Conservation (phyloP, 2,113 vertebrate species). For the Bos indicus region DNA sequence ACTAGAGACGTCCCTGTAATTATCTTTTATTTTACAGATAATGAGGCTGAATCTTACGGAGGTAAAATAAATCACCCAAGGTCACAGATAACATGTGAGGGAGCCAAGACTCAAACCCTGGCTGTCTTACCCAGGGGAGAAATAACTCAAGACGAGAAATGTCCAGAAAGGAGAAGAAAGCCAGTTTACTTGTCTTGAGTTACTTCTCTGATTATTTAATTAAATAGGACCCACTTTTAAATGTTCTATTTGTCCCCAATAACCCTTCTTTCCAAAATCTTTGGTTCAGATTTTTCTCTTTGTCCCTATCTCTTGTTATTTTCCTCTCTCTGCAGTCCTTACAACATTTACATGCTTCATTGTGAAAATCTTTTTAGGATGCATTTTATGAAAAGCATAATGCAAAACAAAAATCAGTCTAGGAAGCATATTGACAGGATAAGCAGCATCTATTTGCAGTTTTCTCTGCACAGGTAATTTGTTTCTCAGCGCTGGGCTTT, state of each 20-base stretch:
- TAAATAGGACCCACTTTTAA: not conserved
- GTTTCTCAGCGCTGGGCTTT: not conserved
- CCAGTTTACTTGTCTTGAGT: not conserved
- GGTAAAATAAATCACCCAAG: not conserved
- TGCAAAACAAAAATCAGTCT: conserved; percentile 36
- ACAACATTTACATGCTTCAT: not conserved
- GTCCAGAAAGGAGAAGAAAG: not conserved
- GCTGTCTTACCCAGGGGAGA: not conserved
- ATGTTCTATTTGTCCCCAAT: not conserved
- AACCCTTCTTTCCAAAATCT: not conserved
- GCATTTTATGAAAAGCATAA: conserved; percentile 25
- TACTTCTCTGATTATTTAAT: not conserved
- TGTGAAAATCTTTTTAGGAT: not conserved
- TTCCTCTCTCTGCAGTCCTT: not conserved
- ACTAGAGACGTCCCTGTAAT: not conserved
- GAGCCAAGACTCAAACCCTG: not conserved
- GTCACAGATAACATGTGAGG: not conserved
- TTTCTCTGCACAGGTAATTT: not conserved
- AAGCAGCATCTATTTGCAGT: not conserved
- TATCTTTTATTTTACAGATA: not conserved
- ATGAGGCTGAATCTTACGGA: not conserved
- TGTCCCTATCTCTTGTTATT: not conserved
- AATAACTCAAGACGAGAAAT: not conserved
- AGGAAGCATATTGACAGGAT: not conserved
- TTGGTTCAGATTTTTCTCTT: not conserved